Evolutionary conservation across 2,113 vertebrate species (phyloP).

Genomic region (Epinephelus moara): DNA sequence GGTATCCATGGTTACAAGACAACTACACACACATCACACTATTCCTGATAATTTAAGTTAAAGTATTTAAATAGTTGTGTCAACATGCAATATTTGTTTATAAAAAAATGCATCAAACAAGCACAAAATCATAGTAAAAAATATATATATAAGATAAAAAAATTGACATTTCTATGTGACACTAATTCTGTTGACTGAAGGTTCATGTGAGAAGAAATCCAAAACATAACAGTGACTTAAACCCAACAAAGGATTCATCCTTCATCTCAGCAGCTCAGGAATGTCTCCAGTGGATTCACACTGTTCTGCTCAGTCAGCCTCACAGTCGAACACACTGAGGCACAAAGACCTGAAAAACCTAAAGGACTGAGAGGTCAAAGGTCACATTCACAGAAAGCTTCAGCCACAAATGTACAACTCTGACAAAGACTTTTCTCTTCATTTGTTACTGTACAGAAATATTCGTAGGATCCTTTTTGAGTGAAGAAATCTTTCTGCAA

Average conservation of each 20-base stretch:
- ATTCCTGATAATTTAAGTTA: too few relatives aligned
- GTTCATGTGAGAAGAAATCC: background rate
- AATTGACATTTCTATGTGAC: background rate
- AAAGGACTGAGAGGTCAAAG: background rate
- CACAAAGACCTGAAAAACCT: background rate
- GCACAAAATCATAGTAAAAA: too few relatives aligned
- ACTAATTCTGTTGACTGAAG: background rate
- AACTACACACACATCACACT: too few relatives aligned
- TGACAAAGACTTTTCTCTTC: too few relatives aligned
- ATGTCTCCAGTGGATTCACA: constrained; percentile 23
- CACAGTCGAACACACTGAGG: background rate
- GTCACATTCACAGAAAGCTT: background rate
- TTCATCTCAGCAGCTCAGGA: constrained; percentile 14
- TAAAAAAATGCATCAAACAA: background rate
- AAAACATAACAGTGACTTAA: background rate
- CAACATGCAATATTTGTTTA: too few relatives aligned
- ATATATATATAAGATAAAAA: too few relatives aligned
- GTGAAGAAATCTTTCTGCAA: background rate
- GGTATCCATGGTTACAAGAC: too few relatives aligned
- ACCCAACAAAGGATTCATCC: constrained; percentile 3
- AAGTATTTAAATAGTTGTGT: too few relatives aligned
- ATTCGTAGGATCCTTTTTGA: background rate
- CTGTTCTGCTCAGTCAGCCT: background rate
- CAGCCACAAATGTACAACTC: background rate
- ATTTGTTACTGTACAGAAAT: background rate